Base-by-base conservation (phyloP, 2,888 invertebrate species). In the Lordiphosa andalusiaca region DNA sequence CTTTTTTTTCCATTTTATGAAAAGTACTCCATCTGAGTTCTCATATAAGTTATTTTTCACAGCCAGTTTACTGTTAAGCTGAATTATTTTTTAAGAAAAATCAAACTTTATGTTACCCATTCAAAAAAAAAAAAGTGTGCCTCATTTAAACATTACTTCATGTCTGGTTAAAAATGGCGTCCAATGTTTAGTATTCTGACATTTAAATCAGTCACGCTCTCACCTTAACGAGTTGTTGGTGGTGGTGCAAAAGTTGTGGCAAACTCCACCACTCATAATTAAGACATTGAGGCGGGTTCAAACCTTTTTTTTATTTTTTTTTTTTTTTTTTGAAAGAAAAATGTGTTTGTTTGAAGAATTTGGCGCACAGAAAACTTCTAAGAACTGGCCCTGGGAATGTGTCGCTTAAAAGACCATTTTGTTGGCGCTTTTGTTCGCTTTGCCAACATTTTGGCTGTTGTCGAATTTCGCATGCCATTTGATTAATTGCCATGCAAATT, bases 401-500 rank as follows among this genome's bases (percentile, higher is more conserved):
- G 81, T 85, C 85, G 81, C 67, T 48, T 48, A 58, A 53, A 9
- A 56, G 47, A 73, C 62, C 82, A 70, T 64, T 77, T 51, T 67
- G 37, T 50, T 38, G 37, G 57, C 37, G 49, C 53, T 53, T 46
- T 53, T 44, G 39, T 55, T 44, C 23, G 12, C 41, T 51, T 62
- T 49, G 52, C 53, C 50, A 44, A 33, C 55, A 33, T 52, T 49
- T 54, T 54, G 49, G 52, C 12, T 68, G 62, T 35, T 51, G 76
- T 47, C 48, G 57, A 83, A 84, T 84, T 77, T 84, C 68, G 80
- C 80, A 81, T 81, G 80, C 80, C 85, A 81, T 84, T 84, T 84
- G 84, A 84, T 84, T 84, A 86, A 84, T 84, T 84, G 83, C 84
- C 78, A 76, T 75, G 84, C 85, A 78, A 84, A 86, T 86, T 85